These are phyloP conservation scores for Entomobrya multifasciata DNA, from an alignment of 2,888 invertebrate species.

Conservation along the genomic window DNA sequence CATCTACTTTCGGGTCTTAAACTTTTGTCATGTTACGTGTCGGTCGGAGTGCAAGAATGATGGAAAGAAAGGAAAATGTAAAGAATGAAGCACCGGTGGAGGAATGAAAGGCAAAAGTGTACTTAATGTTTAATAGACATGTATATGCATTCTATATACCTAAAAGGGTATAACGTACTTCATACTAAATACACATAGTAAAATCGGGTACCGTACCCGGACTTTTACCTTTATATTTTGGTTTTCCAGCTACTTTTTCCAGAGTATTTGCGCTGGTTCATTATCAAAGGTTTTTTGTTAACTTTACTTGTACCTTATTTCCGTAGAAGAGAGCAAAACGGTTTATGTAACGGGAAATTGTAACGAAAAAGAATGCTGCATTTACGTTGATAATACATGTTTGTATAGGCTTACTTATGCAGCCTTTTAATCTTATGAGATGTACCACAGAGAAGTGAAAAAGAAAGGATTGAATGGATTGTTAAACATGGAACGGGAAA, in stretches of 20 bases:
- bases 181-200: too few species aligned
- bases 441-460: neutral
- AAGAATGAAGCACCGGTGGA: constrained; percentile 41
- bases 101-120: constrained; percentile 30
- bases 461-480: constrained; percentile 38
- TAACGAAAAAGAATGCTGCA: constrained; percentile 1
- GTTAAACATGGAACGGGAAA: constrained; percentile 6
- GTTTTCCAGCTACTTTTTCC: too few species aligned
- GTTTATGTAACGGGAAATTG: neutral
- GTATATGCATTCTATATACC: too few species aligned
- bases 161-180: too few species aligned
- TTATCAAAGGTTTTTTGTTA: neutral
- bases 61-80: constrained; percentile 44
- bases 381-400: constrained; percentile 23
- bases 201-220: too few species aligned
- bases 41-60: constrained; percentile 69
- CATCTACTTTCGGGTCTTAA: constrained; percentile 69
- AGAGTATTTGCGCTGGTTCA: too few species aligned
- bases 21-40: constrained; percentile 73
- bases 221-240: too few species aligned
- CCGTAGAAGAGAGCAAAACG: neutral
- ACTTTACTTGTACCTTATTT: neutral
- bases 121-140: constrained; percentile 11
- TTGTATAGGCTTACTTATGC: too few species aligned
- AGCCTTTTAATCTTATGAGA: neutral